A percentile compares a stretch with the other conserved stretches of the same genome.
Conservation (phyloP, 2,888 invertebrate species). For the Amiota mariae region DNA sequence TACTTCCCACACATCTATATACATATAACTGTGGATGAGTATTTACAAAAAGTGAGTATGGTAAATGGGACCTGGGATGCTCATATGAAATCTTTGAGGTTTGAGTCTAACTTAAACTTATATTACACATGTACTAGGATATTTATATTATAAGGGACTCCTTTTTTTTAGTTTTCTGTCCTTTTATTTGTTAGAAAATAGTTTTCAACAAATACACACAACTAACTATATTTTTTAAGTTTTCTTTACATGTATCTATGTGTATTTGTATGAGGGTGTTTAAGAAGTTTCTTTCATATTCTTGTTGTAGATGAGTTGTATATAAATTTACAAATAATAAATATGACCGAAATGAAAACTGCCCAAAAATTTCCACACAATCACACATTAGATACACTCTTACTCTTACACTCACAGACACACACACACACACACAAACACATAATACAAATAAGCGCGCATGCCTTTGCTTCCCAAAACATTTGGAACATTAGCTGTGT, state of each 20-base stretch:
- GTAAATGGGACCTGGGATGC: no score
- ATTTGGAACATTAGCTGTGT: slow-evolving; percentile 59
- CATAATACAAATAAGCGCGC: slow-evolving; percentile 17
- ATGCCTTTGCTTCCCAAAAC: slow-evolving; percentile 36
- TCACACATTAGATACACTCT: slow-evolving; percentile 57
- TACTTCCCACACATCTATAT: no score
- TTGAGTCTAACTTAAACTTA: slow-evolving; percentile 44
- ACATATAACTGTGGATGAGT: no score
- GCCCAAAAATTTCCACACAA: slow-evolving; percentile 68
- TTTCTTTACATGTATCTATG: not conserved
- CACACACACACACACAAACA: slow-evolving; percentile 37
- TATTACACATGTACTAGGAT: slow-evolving; percentile 52
- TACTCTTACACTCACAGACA: slow-evolving; percentile 38
- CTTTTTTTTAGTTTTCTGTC: no score
- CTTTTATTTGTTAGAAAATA: slow-evolving; percentile 41
- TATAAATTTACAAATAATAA: slow-evolving; percentile 69
- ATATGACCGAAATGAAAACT: slow-evolving; percentile 71
- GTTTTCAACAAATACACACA: slow-evolving; percentile 41
- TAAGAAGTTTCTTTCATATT: slow-evolving; percentile 37
- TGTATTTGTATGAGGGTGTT: slow-evolving; percentile 58
- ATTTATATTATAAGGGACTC: slow-evolving; percentile 44
- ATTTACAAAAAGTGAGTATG: no score
- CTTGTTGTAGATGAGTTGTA: slow-evolving; percentile 49
- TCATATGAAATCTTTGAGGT: slow-evolving; percentile 56
- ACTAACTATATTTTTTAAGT: slow-evolving; percentile 22